Conservation (phyloP, 2,888 invertebrate genomes). For the Nipponacmea schrenckii region DNA sequence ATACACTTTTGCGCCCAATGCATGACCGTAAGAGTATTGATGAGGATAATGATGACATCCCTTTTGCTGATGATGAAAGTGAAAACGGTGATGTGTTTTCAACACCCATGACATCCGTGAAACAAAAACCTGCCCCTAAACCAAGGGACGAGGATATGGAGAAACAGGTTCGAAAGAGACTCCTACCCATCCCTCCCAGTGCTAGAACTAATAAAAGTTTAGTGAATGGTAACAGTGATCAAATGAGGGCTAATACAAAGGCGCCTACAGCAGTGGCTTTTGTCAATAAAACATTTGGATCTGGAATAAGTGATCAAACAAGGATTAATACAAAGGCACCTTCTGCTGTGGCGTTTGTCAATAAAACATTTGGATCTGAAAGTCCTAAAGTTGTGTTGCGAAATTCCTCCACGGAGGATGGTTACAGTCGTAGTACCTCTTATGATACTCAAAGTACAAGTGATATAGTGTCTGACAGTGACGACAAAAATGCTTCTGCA, state of each 20-base stretch:
- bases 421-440: conserved; percentile 25
- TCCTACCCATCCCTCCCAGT: conserved; percentile 49
- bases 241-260: conserved; percentile 76
- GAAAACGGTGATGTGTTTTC: conserved; percentile 56
- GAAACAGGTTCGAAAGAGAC: conserved; percentile 43
- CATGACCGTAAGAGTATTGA: conserved; percentile 33
- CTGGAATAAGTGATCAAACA: conserved; percentile 75
- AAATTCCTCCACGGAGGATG: conserved; percentile 12
- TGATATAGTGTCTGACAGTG: conserved; percentile 47
- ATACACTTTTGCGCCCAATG: conserved; percentile 34
- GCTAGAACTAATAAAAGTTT: conserved; percentile 22
- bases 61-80: conserved; percentile 59
- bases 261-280: not conserved
- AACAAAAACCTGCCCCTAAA: conserved; percentile 38
- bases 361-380: conserved; percentile 10
- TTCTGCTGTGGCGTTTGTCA: conserved; percentile 14
- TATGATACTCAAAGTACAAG: conserved; percentile 39
- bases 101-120: conserved; percentile 55
- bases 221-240: conserved; percentile 69
- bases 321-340: conserved; percentile 73
- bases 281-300: conserved; percentile 15
- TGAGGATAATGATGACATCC: conserved; percentile 51
- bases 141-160: conserved; percentile 23
- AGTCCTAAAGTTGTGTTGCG: conserved; percentile 6
- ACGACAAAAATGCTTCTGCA: conserved; percentile 29